A percentile compares a stretch with the other conserved stretches of the same genome.
These are phyloP conservation scores for Galerucella pusilla DNA, from an alignment of 2,888 invertebrate genomes.

Conservation along the genomic window DNA sequence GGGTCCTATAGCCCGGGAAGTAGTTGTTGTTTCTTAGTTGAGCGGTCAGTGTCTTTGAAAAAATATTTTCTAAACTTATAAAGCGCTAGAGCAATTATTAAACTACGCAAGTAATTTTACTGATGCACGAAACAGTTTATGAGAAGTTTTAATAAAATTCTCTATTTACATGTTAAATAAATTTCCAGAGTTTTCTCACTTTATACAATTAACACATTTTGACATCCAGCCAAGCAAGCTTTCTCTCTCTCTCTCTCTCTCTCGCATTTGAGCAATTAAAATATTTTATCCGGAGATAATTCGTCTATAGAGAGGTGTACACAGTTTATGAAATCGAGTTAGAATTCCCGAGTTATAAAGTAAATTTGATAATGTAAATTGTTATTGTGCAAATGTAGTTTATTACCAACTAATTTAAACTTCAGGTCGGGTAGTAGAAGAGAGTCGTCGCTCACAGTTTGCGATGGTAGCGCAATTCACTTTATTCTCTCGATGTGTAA, in stretches of 20 bases:
- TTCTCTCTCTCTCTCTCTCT: not conserved
- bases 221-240: not conserved
- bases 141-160: too few relatives aligned
- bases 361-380: constrained; percentile 46
- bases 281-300: constrained; percentile 42
- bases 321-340: constrained; percentile 40
- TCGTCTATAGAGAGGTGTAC: constrained; percentile 33
- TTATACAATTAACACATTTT: not conserved
- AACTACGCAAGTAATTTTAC: too few relatives aligned
- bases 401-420: constrained; percentile 44
- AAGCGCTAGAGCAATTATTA: too few relatives aligned
- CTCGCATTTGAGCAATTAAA: constrained; percentile 21
- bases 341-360: constrained; percentile 39
- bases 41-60: too few relatives aligned
- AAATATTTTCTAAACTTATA: too few relatives aligned
- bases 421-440: constrained; percentile 30
- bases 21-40: too few relatives aligned
- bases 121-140: too few relatives aligned
- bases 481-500: constrained; percentile 11
- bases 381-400: constrained; percentile 46
- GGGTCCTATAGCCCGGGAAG: too few relatives aligned
- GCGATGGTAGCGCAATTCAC: not conserved
- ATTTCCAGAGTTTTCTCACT: not conserved
- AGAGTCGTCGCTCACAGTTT: constrained; percentile 26
- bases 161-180: not conserved